phyloP scores from a whole-genome alignment of 53 echinoderm and acorn worm species.

The Astropecten irregularis region DNA sequence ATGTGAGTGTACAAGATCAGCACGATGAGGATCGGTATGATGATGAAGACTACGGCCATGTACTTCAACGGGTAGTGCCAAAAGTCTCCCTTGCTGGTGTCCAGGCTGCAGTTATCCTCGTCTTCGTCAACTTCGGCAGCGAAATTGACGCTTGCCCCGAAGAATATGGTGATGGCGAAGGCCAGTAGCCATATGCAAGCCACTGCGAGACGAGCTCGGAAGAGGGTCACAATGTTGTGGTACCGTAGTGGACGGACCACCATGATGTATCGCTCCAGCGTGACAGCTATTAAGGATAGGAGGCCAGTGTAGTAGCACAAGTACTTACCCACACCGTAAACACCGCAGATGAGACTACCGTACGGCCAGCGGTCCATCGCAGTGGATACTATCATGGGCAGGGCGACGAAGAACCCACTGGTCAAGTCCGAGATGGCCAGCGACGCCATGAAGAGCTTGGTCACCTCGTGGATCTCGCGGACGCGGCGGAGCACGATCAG shows the following conservation, averaged over 20 bases:
- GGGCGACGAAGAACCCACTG: constrained; percentile 49
- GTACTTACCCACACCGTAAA: constrained; percentile 39
- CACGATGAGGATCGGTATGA: background rate
- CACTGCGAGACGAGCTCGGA: constrained; percentile 9
- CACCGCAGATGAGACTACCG: constrained; percentile 3
- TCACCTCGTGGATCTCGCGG: constrained; percentile 57
- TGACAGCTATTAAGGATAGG: background rate
- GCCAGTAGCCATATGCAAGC: constrained; percentile 24
- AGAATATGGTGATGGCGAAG: constrained; percentile 2
- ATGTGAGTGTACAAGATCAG: constrained; percentile 19
- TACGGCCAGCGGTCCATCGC: constrained; percentile 44
- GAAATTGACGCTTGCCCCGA: constrained; percentile 18
- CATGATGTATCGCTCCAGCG: constrained; percentile 24
- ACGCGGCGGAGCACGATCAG: constrained; percentile 12
- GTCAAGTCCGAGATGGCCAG: constrained; percentile 68
- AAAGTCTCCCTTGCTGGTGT: constrained; percentile 4
- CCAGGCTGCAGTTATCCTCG: constrained; percentile 42
- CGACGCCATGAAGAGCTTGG: constrained; percentile 72
- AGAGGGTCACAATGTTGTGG: background rate
- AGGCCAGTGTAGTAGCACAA: constrained; percentile 27
- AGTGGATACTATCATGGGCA: constrained; percentile 26
- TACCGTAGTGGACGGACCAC: constrained; percentile 28
- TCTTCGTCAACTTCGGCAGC: constrained; percentile 7
- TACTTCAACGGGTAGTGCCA: constrained; percentile 39
- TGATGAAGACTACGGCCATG: constrained; percentile 37